Percentiles rank a stretch among this genome's conserved stretches.
Conservation (phyloP, 2,797 vertebrate genomes). For the Brachyrhaphis roseni region DNA sequence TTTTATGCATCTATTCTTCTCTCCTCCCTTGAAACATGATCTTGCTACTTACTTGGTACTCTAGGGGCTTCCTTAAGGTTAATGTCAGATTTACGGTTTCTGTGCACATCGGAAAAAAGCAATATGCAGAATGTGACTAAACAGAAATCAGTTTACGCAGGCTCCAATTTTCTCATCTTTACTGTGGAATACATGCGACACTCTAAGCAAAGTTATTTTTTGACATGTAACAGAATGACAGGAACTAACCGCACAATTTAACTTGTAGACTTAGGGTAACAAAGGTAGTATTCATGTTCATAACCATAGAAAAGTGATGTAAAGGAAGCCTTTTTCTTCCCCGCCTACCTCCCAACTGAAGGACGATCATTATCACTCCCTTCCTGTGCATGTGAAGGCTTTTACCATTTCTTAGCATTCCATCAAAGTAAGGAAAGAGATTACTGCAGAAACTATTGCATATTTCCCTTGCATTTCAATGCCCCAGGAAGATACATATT, state of each 20-base stretch:
- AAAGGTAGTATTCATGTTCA: background rate
- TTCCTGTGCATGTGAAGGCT: conserved; percentile 6
- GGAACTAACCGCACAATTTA: background rate
- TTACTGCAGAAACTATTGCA: background rate
- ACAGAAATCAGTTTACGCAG: background rate
- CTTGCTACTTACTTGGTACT: background rate
- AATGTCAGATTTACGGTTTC: background rate
- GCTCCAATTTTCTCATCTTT: background rate
- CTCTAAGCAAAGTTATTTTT: background rate
- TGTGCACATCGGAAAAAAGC: background rate
- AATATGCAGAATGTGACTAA: background rate
- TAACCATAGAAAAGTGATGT: background rate
- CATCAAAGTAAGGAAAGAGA: background rate
- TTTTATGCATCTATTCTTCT: background rate
- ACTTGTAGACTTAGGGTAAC: background rate
- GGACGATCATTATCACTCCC: background rate
- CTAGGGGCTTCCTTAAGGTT: background rate
- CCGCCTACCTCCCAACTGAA: too few species aligned
- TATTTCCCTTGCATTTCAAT: background rate
- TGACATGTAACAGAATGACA: too few species aligned
- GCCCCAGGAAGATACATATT: background rate
- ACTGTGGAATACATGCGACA: background rate
- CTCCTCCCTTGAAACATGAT: background rate
- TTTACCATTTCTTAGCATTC: background rate
- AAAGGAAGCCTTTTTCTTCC: background rate